These are phyloP conservation scores for Mus spicilegus DNA, from an alignment of 2,113 vertebrate species.

Conservation along the genomic window DNA sequence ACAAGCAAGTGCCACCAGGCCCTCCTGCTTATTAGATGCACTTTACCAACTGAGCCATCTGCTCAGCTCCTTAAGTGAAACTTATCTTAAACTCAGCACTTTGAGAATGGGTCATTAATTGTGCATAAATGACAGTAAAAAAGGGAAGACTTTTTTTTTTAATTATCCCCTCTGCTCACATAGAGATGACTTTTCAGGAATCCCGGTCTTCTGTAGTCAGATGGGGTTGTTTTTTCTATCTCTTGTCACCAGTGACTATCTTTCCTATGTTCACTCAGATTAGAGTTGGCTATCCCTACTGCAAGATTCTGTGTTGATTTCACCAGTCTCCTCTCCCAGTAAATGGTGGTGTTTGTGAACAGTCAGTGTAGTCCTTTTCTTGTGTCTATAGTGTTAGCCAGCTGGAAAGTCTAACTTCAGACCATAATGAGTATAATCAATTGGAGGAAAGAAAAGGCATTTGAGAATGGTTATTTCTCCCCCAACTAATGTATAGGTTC, in stretches of 20 bases:
- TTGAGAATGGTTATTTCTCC: slow-evolving; percentile 62
- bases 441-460: slow-evolving; percentile 67
- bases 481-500: slow-evolving; percentile 53
- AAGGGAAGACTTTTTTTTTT: neutral
- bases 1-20: neutral
- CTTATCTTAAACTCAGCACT: slow-evolving; percentile 22
- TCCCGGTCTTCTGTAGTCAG: neutral
- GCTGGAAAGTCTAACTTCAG: slow-evolving; percentile 62
- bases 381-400: slow-evolving; percentile 22
- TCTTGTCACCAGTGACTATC: neutral
- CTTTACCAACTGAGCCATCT: neutral
- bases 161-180: neutral
- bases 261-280: neutral
- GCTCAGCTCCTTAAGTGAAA: neutral
- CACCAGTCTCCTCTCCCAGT: neutral
- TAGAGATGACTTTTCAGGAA: neutral
- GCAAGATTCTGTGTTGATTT: neutral
- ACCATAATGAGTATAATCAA: slow-evolving; percentile 63
- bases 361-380: neutral
- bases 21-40: neutral
- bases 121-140: neutral
- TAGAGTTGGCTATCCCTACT: neutral
- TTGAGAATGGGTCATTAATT: slow-evolving; percentile 21
- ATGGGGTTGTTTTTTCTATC: neutral
- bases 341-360: neutral